Conservation (phyloP, 2,797 vertebrate species). For the Silurus lanzhouensis region DNA sequence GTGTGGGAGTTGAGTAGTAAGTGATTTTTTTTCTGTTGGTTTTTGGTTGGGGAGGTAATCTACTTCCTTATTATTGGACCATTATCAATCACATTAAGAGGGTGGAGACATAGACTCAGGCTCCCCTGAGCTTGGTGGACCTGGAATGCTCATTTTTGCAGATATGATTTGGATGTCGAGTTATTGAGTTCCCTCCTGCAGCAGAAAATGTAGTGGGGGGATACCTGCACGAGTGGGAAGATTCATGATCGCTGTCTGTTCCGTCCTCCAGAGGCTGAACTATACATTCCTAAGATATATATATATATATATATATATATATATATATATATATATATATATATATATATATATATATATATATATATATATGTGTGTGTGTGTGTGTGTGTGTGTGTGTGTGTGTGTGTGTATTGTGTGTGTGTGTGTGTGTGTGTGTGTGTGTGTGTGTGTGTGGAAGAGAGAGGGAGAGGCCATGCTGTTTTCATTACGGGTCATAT, state of each 20-base stretch:
- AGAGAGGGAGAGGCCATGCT: neutral
- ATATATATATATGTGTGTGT: neutral
- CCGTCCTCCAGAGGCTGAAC: slow-evolving; percentile 32
- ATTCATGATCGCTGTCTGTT: slow-evolving; percentile 38
- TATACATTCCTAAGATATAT: slow-evolving; percentile 36
- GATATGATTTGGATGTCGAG: slow-evolving; percentile 36
- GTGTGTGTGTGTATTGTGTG: no score
- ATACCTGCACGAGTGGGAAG: slow-evolving; percentile 34
- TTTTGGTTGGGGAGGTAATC: slow-evolving; percentile 54
- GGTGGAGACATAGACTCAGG: slow-evolving; percentile 23
- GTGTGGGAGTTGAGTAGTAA: slow-evolving; percentile 69
- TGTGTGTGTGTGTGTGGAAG: neutral
- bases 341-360: slow-evolving; percentile 5
- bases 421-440: no score
- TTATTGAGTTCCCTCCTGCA: slow-evolving; percentile 8
- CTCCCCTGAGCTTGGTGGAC: slow-evolving; percentile 25
- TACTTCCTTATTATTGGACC: slow-evolving; percentile 49
- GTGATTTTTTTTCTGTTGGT: slow-evolving; percentile 59
- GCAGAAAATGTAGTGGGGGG: neutral
- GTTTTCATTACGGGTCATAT: slow-evolving; percentile 31
- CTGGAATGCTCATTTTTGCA: slow-evolving; percentile 40
- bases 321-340: neutral
- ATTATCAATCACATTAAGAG: slow-evolving; percentile 52
- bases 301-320: neutral
- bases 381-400: no score